Base-by-base conservation (phyloP, 2,113 vertebrate genomes). In the Pipa parva region DNA sequence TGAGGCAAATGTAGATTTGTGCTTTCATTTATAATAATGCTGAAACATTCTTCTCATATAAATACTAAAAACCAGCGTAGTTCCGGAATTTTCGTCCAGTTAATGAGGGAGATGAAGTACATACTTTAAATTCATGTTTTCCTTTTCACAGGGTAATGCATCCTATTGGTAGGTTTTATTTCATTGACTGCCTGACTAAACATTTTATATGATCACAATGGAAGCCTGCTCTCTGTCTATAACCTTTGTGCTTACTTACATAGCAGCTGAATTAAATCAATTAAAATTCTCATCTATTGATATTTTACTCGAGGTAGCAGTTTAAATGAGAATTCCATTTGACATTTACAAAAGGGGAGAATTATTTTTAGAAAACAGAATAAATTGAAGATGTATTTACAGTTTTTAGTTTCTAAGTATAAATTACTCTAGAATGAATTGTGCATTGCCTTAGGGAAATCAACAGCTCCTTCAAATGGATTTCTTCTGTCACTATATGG, bases 401-500 rank as follows among this genome's bases (percentile, higher is more conserved):
- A 86, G 74, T 84, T 80, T 85, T 85, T 84, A 79, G 72, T 80
- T 89, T 76, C 82, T 87, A 92, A 89, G 85, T 91, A 87, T 84
- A 89, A 91, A 92, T 93, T 91, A 91, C 91, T 90, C 81, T 78
- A 78, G 85, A 88, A 91, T 88, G 92, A 95, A 91, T 84, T 85
- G 83, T 88, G 86, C 82, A 82, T 86, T 90, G 89, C 92, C 90
- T 92, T 81, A 72, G 78, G 82, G 91, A 98, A 96, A 95, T 95
- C 94, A 95, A 89, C 84, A 74, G 79, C 81, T 85, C 83, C 89
- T 93, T 92, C 91, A 90, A 85, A 86, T 84, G 91, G 88, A 95
- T 95, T 95, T 89, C 89, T 92, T 87, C 89, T 94, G 93, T 91
- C 93, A 95, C 90, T 89, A 89, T 86, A 88, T 88, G 92, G 92